A percentile compares a stretch with the other conserved stretches of the same genome.
Conservation (phyloP, 2,888 invertebrate genomes). For the Embidobia sp. region DNA sequence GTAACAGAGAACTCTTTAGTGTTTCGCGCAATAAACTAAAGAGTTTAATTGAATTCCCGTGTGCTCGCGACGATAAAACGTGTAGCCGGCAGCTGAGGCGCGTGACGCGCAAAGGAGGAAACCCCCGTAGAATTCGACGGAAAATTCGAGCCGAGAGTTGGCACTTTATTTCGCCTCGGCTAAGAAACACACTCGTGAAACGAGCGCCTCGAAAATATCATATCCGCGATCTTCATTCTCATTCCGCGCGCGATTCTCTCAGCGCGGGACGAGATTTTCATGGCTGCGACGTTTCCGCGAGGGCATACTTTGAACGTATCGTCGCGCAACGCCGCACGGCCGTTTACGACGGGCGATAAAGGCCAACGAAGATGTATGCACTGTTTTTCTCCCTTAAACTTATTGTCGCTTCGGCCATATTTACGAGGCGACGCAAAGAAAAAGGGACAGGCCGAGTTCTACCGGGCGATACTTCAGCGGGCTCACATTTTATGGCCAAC, state of each 20-base stretch:
- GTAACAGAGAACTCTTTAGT: no score
- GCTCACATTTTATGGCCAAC: constrained; percentile 52
- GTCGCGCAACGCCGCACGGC: constrained; percentile 29
- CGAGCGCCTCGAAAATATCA: constrained; percentile 43
- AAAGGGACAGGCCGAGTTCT: constrained; percentile 16
- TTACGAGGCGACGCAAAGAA: constrained; percentile 23
- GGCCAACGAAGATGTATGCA: constrained; percentile 44
- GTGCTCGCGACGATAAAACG: no score
- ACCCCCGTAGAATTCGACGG: no score
- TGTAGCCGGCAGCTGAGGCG: no score
- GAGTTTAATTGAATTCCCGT: no score
- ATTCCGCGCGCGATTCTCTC: constrained; percentile 53
- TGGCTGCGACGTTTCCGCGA: constrained; percentile 31
- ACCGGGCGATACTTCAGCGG: constrained; percentile 30
- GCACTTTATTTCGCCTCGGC: no score
- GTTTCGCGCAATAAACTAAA: no score
- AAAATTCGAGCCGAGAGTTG: no score
- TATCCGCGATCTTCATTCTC: constrained; percentile 56
- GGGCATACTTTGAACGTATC: constrained; percentile 45
- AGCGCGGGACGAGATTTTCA: constrained; percentile 51
- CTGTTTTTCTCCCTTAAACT: constrained; percentile 49
- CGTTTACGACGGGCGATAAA: constrained; percentile 40
- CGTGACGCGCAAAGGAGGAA: no score
- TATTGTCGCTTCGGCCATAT: constrained; percentile 46
- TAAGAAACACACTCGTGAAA: no score